Conservation (phyloP, 2,113 vertebrate genomes). For the Poeciliopsis turrubarensis region DNA sequence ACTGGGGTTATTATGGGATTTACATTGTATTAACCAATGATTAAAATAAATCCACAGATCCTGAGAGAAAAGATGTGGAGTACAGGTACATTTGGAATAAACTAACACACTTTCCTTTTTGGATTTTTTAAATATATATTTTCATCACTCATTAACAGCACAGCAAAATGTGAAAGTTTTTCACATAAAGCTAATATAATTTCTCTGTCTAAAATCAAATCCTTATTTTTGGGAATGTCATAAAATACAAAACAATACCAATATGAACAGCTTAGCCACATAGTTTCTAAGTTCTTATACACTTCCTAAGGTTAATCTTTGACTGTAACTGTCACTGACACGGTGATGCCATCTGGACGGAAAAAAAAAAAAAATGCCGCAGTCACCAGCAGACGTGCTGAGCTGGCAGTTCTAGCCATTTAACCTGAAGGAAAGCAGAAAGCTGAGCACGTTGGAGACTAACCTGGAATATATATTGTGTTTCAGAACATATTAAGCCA, state of each 20-base stretch:
- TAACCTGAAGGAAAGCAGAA: constrained; percentile 38
- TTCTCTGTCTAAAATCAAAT: no score
- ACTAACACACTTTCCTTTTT: neutral
- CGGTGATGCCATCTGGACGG: constrained; percentile 45
- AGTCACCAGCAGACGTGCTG: constrained; percentile 41
- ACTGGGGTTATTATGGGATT: neutral
- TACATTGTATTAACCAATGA: neutral
- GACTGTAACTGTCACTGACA: constrained; percentile 1
- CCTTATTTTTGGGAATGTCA: constrained; percentile 22
- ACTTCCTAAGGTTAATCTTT: constrained; percentile 43
- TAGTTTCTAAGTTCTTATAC: constrained; percentile 40
- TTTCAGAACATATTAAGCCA: constrained; percentile 1
- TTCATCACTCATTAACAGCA: neutral
- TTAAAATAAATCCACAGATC: neutral
- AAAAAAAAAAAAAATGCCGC: constrained; percentile 31
- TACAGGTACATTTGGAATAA: neutral
- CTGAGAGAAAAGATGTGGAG: neutral
- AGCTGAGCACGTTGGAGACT: constrained; percentile 15
- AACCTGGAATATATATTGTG: constrained; percentile 8
- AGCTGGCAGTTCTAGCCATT: constrained; percentile 33
- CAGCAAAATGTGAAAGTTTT: neutral
- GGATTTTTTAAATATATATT: neutral
- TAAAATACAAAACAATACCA: constrained; percentile 24
- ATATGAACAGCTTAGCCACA: no score
- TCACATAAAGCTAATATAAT: no score